Evolutionary conservation across 2,797 vertebrate species (phyloP), one percentile per base, ranked within the genome.

Genomic region (Coregonus sp.): DNA sequence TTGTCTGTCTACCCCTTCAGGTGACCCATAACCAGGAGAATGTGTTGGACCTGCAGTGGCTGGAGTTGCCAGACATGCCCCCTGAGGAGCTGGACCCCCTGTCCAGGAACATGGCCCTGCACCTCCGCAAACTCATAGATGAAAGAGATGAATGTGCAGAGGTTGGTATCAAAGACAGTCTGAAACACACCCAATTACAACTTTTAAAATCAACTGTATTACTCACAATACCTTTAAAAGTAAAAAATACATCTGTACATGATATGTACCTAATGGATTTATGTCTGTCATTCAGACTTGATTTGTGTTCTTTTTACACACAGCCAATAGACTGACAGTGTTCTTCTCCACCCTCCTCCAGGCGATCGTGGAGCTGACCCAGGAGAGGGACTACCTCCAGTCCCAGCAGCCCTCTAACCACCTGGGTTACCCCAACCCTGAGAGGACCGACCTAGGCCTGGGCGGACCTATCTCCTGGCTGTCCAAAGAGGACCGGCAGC

Each of bases 11-110:
- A 56, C 71, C 50, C 51, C 71, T 54, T 37, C 91, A 99, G 98
- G 97, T 99, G 74, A 99, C 98, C 61, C 97, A 99, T 76, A 99
- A 98, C 89, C 97, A 98, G 91, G 95, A 96, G 91, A 99, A 99
- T 5, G 98, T 99, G 72, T 96, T 99, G 0, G 97, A 99, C 89
- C 89, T 99, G 83, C 97, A 98, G 83, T 99, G 97, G 97, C 79
- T 98, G 89, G 97, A 98, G 51, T 92, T 96, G 9, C 91, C 74
- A 0, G 94, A 96, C 85, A 92, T 97, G 0, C 89, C 94, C 0
- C 93, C 92, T 0, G 96, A 98, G 79, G 97, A 97, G 67, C 92
- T 99, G n/a, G 96, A 97, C 54, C 93, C 96, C 31, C 91, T 99
- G 16, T 98, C 97, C 9, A 93, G 97, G 80, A 97, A 87, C 89